These are phyloP conservation scores for Torymus auratus DNA, from an alignment of 2,888 invertebrate species.

Conservation along the genomic window DNA sequence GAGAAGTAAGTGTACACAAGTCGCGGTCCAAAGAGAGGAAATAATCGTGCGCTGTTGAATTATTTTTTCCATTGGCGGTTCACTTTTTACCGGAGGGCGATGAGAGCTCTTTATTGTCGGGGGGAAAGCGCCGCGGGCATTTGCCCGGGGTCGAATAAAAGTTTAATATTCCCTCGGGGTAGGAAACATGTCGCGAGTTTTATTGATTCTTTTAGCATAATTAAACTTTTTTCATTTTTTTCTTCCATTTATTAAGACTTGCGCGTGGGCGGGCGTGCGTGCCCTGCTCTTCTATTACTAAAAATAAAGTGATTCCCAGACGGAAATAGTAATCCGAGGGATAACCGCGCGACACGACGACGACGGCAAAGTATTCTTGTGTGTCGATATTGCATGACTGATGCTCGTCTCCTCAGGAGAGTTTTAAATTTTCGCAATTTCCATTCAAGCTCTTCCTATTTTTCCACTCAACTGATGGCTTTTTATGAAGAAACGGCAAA, in stretches of 20 bases:
- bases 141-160: not conserved
- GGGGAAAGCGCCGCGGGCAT: not conserved
- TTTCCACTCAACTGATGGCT: too few relatives aligned
- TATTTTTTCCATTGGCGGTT: too few relatives aligned
- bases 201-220: constrained; percentile 20
- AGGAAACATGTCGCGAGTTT: constrained; percentile 1
- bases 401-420: too few relatives aligned
- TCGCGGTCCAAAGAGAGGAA: too few relatives aligned
- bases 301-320: constrained; percentile 18
- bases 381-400: too few relatives aligned
- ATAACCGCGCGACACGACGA: not conserved
- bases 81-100: not conserved
- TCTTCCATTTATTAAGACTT: not conserved
- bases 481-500: too few relatives aligned
- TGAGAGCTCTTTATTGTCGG: not conserved
- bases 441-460: too few relatives aligned
- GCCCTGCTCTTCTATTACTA: not conserved
- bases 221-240: constrained; percentile 27
- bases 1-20: too few relatives aligned
- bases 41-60: too few relatives aligned
- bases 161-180: constrained; percentile 9
- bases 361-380: too few relatives aligned
- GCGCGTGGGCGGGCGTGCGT: not conserved
- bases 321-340: not conserved
- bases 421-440: too few relatives aligned